phyloP scores from a whole-genome alignment of 2,888 invertebrate species.

The Dastarcus helophoroides region DNA sequence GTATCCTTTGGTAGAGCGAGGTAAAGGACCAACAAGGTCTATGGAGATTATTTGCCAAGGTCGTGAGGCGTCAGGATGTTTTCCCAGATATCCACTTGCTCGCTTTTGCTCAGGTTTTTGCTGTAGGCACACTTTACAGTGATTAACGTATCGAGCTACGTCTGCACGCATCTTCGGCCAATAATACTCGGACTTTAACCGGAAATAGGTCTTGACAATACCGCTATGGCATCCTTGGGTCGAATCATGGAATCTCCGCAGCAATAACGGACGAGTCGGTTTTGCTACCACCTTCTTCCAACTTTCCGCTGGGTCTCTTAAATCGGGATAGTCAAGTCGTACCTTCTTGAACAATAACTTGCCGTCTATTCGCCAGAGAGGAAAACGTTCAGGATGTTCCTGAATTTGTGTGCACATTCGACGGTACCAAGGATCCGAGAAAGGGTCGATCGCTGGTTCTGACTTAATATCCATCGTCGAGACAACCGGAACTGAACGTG shows the following conservation, averaged over 20 bases:
- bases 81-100: constrained; percentile 11
- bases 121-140: constrained; percentile 9
- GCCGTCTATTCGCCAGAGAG: constrained; percentile 3
- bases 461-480: constrained; percentile 5
- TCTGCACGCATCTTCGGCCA: constrained; percentile 10
- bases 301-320: neutral
- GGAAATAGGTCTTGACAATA: constrained; percentile 6
- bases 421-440: constrained; percentile 10
- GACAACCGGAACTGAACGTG: constrained; percentile 2
- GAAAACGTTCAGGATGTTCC: constrained; percentile 5
- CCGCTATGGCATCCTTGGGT: constrained; percentile 4
- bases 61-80: neutral
- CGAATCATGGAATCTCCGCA: constrained; percentile 4
- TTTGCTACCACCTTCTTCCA: constrained; percentile 10
- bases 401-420: constrained; percentile 4
- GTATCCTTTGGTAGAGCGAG: constrained; percentile 12
- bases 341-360: constrained; percentile 6
- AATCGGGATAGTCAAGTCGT: neutral
- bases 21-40: constrained; percentile 13
- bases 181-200: constrained; percentile 6
- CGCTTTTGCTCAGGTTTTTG: constrained; percentile 10
- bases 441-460: no score
- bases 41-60: constrained; percentile 14
- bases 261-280: constrained; percentile 1
- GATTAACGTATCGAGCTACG: constrained; percentile 9